These are phyloP conservation scores for Diplazon laetatorius DNA, from an alignment of 2,888 invertebrate genomes.

Conservation along the genomic window DNA sequence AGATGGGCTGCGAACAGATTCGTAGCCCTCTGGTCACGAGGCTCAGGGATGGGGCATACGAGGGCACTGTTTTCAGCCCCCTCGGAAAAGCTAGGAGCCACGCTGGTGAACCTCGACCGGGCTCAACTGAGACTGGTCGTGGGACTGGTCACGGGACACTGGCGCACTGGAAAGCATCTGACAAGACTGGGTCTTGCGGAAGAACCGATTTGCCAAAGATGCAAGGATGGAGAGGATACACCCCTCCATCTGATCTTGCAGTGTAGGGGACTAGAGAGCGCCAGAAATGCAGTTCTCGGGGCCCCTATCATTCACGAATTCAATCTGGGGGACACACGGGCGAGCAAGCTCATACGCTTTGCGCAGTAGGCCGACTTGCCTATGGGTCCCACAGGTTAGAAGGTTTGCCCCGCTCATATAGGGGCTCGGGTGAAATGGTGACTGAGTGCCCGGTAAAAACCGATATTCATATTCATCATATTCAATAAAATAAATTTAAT, in stretches of 20 bases:
- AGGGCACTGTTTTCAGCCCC: conserved; percentile 27
- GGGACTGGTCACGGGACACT: conserved; percentile 34
- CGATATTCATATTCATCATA: background rate
- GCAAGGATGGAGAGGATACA: conserved; percentile 1
- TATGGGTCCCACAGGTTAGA: background rate
- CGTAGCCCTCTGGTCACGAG: background rate
- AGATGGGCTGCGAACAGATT: background rate
- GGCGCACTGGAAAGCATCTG: conserved; percentile 10
- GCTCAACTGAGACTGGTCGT: conserved; percentile 6
- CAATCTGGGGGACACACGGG: background rate
- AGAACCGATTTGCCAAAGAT: conserved; percentile 24
- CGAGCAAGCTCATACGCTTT: conserved; percentile 10
- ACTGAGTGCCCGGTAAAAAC: background rate
- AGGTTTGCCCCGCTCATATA: background rate
- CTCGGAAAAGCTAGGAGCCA: conserved; percentile 17
- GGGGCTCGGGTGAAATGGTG: conserved; percentile 22
- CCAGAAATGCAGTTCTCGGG: background rate
- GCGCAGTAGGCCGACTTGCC: conserved; percentile 8
- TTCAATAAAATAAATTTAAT: no score
- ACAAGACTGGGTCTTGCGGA: background rate
- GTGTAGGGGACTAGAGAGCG: background rate
- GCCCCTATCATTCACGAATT: background rate
- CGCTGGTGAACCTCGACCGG: conserved; percentile 15
- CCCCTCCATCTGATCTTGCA: conserved; percentile 13
- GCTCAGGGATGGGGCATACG: conserved; percentile 10